phyloP scores from a whole-genome alignment of 2,888 invertebrate genomes.

The Tinea pellionella region DNA sequence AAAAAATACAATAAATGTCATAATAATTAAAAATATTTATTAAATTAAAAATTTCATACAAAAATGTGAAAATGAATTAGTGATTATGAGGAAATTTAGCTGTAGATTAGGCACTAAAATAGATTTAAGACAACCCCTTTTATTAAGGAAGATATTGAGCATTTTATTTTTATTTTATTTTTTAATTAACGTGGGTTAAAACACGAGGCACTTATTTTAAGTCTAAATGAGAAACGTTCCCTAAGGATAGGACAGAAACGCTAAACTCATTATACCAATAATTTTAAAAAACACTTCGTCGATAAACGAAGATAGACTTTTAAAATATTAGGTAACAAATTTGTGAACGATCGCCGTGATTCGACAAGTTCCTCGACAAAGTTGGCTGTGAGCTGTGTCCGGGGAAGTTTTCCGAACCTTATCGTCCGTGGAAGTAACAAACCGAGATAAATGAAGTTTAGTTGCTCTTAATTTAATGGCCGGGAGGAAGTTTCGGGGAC shows the following conservation, averaged over 20 bases:
- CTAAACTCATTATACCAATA: conserved; percentile 14
- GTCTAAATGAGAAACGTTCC: too few relatives aligned
- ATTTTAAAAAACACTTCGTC: neutral
- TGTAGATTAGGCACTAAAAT: too few relatives aligned
- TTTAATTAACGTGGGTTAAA: too few relatives aligned
- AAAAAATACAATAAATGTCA: too few relatives aligned
- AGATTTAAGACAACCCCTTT: too few relatives aligned
- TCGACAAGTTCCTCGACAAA: conserved; percentile 55
- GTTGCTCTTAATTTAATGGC: conserved; percentile 36
- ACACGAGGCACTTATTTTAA: too few relatives aligned
- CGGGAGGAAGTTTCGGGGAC: conserved; percentile 30
- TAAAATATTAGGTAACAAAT: conserved; percentile 62
- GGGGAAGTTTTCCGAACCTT: conserved; percentile 55
- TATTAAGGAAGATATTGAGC: too few relatives aligned
- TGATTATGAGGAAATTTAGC: too few relatives aligned
- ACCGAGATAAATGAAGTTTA: conserved; percentile 66
- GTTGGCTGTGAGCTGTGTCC: conserved; percentile 37
- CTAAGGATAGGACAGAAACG: conserved; percentile 29
- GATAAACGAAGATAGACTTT: conserved; percentile 23
- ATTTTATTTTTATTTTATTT: too few relatives aligned
- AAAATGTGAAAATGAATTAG: too few relatives aligned
- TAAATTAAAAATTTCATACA: too few relatives aligned
- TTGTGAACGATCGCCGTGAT: conserved; percentile 60
- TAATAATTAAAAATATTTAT: too few relatives aligned
- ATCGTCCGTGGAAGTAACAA: conserved; percentile 61